Evolutionary conservation across 2,888 invertebrate species (phyloP), one percentile per base, ranked within the genome.

Genomic region (Amaurobius ferox): DNA sequence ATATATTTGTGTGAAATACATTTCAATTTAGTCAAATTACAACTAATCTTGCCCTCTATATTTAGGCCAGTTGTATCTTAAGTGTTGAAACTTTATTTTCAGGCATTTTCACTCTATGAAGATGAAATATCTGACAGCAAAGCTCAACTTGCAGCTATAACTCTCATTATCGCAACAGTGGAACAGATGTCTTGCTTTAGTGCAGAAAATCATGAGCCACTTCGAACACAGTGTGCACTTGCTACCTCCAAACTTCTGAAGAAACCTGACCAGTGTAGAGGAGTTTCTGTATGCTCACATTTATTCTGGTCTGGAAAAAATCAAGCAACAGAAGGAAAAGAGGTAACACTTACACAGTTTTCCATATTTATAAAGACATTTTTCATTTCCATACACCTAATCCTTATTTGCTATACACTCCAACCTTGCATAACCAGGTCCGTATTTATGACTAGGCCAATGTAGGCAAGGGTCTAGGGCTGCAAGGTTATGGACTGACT

Each of bases 121-220:
- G 99, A 99, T 91, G 99, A 99, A 92, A 97, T 99, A 90, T 97
- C 97, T 0, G 99, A 99, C 91, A 97, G 97, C 79, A 98, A 98
- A 91, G 97, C 98, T 0, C 99, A 99, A 91, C 92, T 99, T 87
- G 97, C 98, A 0, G 98, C 98, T 55, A 97, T 99, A 78, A 97
- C 97, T 0, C 93, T 99, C 39, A 97, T 99, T 79, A 97, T 98
- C 85, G 98, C 97, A 61, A 98, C 98, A 0, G 95, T 99, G 89
- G 98, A 99, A 91, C 96, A 97, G 91, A 96, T 98, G 93, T 94
- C 95, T 87, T 98, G 98, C 90, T 98, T 99, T 90, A 94, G 96
- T 89, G 97, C 97, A 88, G 99, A 99, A 91, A 99, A 98, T 91
- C 98, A 98, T 0, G 98, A 98, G 90, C 98, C 99, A 0, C 94